Percentiles rank a stretch among this genome's conserved stretches.
phyloP scores from a whole-genome alignment of 2,888 invertebrate genomes.

The Lasioglossum zephyrum region DNA sequence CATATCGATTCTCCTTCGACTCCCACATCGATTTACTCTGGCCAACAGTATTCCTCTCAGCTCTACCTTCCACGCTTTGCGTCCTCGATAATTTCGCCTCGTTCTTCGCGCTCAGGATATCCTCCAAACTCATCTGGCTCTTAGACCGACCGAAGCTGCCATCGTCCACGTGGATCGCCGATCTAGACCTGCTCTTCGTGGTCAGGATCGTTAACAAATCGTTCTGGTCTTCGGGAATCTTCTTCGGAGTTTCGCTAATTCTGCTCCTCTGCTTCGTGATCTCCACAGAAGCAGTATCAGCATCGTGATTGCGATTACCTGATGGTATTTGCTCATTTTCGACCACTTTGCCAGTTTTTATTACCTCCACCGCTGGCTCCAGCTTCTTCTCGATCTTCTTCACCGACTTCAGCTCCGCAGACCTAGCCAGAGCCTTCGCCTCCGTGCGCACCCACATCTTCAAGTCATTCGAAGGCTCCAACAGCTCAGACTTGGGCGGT shows the following conservation, averaged over 20 bases:
- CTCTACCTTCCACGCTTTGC: slow-evolving; percentile 52
- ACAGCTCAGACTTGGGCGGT: slow-evolving; percentile 81
- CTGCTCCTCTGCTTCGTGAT: slow-evolving; percentile 32
- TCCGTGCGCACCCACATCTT: slow-evolving; percentile 80
- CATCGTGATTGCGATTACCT: slow-evolving; percentile 37
- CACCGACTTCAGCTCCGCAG: slow-evolving; percentile 44
- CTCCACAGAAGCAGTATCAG: slow-evolving; percentile 26
- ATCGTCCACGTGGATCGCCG: slow-evolving; percentile 80
- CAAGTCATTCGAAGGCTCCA: slow-evolving; percentile 78
- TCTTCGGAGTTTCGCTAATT: slow-evolving; percentile 52
- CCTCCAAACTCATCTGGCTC: slow-evolving; percentile 80
- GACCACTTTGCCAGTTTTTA: slow-evolving; percentile 23
- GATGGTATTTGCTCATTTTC: neutral
- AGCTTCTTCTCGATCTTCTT: slow-evolving; percentile 43
- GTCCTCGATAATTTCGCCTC: slow-evolving; percentile 64
- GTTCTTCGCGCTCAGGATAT: slow-evolving; percentile 75
- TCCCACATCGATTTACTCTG: slow-evolving; percentile 53
- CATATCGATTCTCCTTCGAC: slow-evolving; percentile 54
- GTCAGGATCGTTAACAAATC: slow-evolving; percentile 79
- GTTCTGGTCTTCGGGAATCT: slow-evolving; percentile 67
- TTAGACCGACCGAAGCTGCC: slow-evolving; percentile 73
- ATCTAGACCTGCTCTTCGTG: slow-evolving; percentile 79
- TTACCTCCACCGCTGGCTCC: neutral
- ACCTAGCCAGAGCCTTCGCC: slow-evolving; percentile 70
- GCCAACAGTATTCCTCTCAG: slow-evolving; percentile 39